These are phyloP conservation scores for Sciurus niger DNA, from an alignment of 2,113 vertebrate species.

Conservation along the genomic window DNA sequence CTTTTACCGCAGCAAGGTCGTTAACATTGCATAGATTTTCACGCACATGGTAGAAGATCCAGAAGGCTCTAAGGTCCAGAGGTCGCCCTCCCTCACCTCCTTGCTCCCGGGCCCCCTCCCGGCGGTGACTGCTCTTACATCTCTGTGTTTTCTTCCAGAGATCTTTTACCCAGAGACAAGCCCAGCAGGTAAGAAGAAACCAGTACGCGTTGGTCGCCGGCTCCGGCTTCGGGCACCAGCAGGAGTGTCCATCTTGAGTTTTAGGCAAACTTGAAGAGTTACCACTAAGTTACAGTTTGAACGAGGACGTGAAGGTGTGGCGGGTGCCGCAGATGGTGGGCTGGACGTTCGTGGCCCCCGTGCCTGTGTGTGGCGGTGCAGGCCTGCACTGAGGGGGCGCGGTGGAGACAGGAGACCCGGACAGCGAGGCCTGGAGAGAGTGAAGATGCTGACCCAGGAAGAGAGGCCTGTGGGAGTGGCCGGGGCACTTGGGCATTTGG, in stretches of 20 bases:
- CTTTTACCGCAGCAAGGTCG: background rate
- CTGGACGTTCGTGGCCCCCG: background rate
- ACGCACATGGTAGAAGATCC: background rate
- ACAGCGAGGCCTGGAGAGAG: background rate
- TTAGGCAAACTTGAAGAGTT: background rate
- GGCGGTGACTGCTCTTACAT: background rate
- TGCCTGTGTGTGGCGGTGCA: background rate
- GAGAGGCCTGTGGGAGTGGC: background rate
- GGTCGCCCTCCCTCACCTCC: background rate
- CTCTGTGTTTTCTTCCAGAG: background rate
- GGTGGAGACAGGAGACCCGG: background rate
- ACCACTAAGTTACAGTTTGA: background rate
- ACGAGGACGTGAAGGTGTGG: background rate
- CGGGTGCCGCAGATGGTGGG: rapidly evolving
- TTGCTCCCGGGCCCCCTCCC: background rate
- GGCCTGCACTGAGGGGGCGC: background rate
- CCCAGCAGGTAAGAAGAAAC: background rate
- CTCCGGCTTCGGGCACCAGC: background rate
- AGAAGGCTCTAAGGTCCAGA: background rate
- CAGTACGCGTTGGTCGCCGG: background rate
- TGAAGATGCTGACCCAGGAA: background rate
- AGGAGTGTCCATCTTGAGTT: background rate
- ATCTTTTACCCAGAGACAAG: background rate
- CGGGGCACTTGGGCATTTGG: rapidly evolving
- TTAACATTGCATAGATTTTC: background rate